Percentiles rank a stretch among this genome's conserved stretches.
Evolutionary conservation across 2,797 vertebrate genomes (phyloP).

Genomic region (Squalus acanthias): DNA sequence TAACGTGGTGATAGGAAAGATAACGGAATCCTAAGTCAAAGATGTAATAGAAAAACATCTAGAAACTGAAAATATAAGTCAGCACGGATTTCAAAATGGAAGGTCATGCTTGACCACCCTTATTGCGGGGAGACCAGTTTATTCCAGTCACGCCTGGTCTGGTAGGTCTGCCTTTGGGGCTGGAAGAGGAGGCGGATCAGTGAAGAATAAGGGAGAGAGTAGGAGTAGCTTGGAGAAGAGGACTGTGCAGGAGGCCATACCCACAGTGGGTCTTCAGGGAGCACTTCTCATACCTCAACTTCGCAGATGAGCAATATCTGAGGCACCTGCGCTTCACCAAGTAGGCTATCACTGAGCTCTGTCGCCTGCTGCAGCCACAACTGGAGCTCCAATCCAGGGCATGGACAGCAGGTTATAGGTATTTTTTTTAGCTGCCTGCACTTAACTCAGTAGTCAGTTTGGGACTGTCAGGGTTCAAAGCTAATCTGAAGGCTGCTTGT

Average conservation of each 20-base stretch:
- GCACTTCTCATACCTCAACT: background rate
- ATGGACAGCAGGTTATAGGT: background rate
- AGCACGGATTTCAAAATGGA: background rate
- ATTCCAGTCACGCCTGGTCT: no score
- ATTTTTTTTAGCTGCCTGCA: background rate
- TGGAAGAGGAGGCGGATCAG: no score
- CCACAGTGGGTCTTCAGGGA: background rate
- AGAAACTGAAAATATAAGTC: background rate
- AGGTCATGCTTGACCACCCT: background rate
- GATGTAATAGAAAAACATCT: background rate
- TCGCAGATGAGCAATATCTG: background rate
- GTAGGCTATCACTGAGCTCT: background rate
- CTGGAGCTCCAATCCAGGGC: background rate
- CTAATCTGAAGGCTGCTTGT: background rate
- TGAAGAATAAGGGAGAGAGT: background rate
- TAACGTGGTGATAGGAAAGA: no score
- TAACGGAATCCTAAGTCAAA: no score
- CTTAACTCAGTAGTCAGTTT: background rate
- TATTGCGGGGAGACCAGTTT: no score
- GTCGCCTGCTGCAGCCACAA: background rate
- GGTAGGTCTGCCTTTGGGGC: no score
- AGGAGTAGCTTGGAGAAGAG: background rate
- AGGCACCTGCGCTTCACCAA: background rate
- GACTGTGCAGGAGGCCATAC: background rate
- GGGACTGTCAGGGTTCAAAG: background rate